Conservation (phyloP, 2,113 vertebrate species). For the Arizona elegans region DNA sequence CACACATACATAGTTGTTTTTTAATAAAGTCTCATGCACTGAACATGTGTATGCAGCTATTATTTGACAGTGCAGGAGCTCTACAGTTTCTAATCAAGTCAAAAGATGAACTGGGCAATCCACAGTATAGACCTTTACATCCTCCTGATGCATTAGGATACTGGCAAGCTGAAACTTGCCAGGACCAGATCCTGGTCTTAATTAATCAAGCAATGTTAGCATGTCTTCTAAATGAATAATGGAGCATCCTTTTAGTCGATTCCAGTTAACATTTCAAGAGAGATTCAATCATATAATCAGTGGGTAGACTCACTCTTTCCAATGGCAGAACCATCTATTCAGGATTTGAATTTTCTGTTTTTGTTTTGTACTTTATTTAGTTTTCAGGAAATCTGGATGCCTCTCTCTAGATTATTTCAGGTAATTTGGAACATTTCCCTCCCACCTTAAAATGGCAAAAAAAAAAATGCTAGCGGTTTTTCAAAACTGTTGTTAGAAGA, state of each 20-base stretch:
- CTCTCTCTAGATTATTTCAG: neutral
- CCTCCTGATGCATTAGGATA: neutral
- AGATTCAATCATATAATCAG: neutral
- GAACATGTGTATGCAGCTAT: slow-evolving; percentile 34
- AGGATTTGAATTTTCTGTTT: neutral
- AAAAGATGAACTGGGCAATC: slow-evolving; percentile 37
- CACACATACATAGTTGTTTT: slow-evolving; percentile 11
- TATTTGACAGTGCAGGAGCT: slow-evolving; percentile 20
- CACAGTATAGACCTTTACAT: neutral
- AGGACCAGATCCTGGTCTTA: neutral
- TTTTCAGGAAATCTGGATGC: neutral
- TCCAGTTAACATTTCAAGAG: neutral
- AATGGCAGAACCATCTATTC: neutral
- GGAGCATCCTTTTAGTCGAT: neutral
- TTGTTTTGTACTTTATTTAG: neutral
- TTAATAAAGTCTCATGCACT: slow-evolving; percentile 29
- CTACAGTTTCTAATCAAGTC: slow-evolving; percentile 43
- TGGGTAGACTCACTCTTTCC: neutral
- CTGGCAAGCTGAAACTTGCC: neutral
- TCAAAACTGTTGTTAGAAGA: neutral
- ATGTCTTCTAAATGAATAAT: neutral
- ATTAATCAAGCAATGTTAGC: neutral
- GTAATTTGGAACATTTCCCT: neutral
- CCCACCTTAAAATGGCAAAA: neutral
- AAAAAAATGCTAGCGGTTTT: neutral